These are phyloP conservation scores for Corythornis vintsioides DNA, from an alignment of 2,113 vertebrate genomes.

Conservation along the genomic window DNA sequence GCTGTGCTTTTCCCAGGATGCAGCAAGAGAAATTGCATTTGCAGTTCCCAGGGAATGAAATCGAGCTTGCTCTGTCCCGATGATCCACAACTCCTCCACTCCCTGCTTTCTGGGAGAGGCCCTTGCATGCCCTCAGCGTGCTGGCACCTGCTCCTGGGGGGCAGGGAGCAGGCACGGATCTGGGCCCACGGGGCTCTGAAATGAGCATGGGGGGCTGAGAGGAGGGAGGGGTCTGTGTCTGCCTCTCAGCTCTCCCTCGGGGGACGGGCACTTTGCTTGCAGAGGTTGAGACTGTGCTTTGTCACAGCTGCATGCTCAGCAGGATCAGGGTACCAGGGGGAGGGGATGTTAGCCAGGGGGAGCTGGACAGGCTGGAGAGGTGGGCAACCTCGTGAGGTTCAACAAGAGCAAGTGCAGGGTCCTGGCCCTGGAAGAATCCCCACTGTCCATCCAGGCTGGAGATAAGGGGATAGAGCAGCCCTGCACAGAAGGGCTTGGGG, in stretches of 20 bases:
- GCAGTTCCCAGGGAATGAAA: constrained; percentile 52
- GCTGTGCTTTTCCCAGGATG: constrained; percentile 44
- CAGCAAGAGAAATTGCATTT: constrained; percentile 49
- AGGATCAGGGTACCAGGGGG: not conserved
- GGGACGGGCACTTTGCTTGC: not conserved
- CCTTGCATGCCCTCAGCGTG: not conserved
- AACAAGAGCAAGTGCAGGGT: too few relatives aligned
- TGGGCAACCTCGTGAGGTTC: too few relatives aligned
- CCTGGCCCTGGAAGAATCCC: too few relatives aligned
- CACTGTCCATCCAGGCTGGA: too few relatives aligned
- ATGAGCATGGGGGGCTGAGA: not conserved
- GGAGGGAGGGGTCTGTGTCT: not conserved
- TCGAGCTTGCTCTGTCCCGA: constrained; percentile 43
- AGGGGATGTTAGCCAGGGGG: too few relatives aligned
- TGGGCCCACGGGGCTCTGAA: not conserved
- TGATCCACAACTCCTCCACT: constrained; percentile 29
- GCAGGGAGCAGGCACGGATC: not conserved
- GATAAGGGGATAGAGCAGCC: too few relatives aligned
- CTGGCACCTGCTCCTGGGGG: not conserved
- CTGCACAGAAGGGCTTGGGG: too few relatives aligned
- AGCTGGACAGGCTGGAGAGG: too few relatives aligned
- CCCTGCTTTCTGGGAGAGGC: not conserved
- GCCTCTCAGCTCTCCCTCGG: fast-evolving
- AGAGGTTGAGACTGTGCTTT: not conserved
- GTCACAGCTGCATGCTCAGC: not conserved